Evolutionary conservation across 2,888 invertebrate species (phyloP), one percentile per base, ranked within the genome.

Genomic region (Drosophila paucipuncta): DNA sequence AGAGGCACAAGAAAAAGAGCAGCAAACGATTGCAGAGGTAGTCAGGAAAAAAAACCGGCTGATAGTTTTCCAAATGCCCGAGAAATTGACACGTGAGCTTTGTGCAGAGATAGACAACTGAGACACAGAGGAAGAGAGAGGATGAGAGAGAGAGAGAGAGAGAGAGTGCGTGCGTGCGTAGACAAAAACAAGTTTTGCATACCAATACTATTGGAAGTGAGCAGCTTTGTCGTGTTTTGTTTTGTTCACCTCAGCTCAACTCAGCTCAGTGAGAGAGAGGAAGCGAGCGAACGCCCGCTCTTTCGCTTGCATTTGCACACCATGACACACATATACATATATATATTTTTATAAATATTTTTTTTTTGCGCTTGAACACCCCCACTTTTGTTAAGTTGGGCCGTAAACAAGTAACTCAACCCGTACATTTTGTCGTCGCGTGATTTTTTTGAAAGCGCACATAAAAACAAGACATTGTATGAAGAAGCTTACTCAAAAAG

Each of bases 21-120:
- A 63, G 68, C 50, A 62, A 16, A 5, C 28, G 18, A 11, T 30
- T 33, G 59, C 13, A 37, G 50, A 35, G 4, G 41, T 31, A 50
- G 61, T 30, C 47, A 60, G 59, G 52, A 37, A 30, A 50, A 78
- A 82, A 74, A 85, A 84, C 80, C 83, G 83, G 83, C 83, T 85
- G 73, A 64, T 72, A 72, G 73, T 76, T 83, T 73, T 73, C 47
- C 52, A 61, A 71, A 28, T 49, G 68, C 43, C 60, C 57, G 49
- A 69, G 52, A 61, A 80, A 73, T 47, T 75, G 67, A 80, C 80
- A 80, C 83, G 82, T 79, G 73, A 82, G 82, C 76, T 65, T 76
- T 71, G 76, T 71, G 76, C 43, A 59, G 64, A 35, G 30, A 66
- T 30, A 30, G 28, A 30, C 30, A 50, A 30, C 18, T 50, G 52